These are phyloP conservation scores for Ophioninae sp. DNA, from an alignment of 2,888 invertebrate species.

Conservation along the genomic window DNA sequence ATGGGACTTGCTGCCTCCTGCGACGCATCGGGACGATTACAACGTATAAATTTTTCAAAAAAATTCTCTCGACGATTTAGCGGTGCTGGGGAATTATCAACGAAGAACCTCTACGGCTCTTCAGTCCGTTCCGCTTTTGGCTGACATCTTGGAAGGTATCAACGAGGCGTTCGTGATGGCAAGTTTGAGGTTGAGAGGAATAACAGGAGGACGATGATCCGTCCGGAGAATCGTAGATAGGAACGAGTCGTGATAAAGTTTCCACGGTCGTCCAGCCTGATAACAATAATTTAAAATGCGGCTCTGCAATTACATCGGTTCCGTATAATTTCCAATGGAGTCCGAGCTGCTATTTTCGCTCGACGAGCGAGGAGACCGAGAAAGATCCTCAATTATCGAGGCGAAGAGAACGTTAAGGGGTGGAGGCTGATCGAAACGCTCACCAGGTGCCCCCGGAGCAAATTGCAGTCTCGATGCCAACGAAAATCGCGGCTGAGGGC, in stretches of 20 bases:
- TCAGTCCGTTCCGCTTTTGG: slow-evolving; percentile 43
- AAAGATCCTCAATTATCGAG: slow-evolving; percentile 61
- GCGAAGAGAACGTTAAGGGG: slow-evolving; percentile 24
- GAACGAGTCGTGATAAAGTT: slow-evolving; percentile 25
- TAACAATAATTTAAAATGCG: slow-evolving; percentile 61
- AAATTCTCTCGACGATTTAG: slow-evolving; percentile 48
- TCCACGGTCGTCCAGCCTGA: slow-evolving; percentile 28
- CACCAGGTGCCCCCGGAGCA: slow-evolving; percentile 68
- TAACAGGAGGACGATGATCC: slow-evolving; percentile 6
- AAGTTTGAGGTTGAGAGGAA: neutral
- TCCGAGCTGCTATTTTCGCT: slow-evolving; percentile 26
- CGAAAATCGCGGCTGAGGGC: slow-evolving; percentile 68
- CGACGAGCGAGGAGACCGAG: slow-evolving; percentile 34
- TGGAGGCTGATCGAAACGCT: slow-evolving; percentile 45
- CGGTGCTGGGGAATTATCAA: neutral
- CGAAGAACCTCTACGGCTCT: slow-evolving; percentile 23
- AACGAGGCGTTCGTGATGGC: neutral
- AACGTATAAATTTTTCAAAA: slow-evolving; percentile 73
- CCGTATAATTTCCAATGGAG: slow-evolving; percentile 59
- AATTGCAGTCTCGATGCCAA: slow-evolving; percentile 70
- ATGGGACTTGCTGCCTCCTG: slow-evolving; percentile 71
- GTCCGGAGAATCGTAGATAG: slow-evolving; percentile 29
- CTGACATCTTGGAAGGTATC: neutral
- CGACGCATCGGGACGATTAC: slow-evolving; percentile 78
- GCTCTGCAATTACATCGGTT: slow-evolving; percentile 63